Evolutionary conservation across 2,113 vertebrate genomes (phyloP), one percentile per base, ranked within the genome.

Genomic region (Erythrolamprus reginae): DNA sequence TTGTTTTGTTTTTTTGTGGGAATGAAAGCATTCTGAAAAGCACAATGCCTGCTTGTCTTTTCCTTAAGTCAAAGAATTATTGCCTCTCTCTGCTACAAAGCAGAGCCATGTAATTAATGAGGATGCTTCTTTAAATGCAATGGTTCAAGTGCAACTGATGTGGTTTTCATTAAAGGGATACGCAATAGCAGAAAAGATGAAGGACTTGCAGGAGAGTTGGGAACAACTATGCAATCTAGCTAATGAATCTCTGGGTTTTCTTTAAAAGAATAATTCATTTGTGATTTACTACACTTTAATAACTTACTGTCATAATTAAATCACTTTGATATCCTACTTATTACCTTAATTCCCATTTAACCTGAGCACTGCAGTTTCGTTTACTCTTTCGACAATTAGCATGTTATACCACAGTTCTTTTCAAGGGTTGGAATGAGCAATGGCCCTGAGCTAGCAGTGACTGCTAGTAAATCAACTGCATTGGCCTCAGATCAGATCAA

Each of bases 221-320:
- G 53, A 88, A 47, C 94, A 65, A 45, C 7, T 10, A 15, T 61
- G 58, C 94, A 89, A 89, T 52, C 95, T 92, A 96, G 42, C 85
- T 94, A 56, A 91, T 95, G 93, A 95, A 94, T 92, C 56, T 87
- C 56, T 95, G 53, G 52, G 88, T 77, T 82, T 50, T 65, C 26
- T 88, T 70, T 5, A 86, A 53, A 82, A 87, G 21, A 58, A 88
- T 88, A 82, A 87, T 82, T 82, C 55, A 86, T 87, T 87, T 91
- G 17, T 91, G 52, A 91, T 91, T 91, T 91, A 87, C 45, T 83
- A 86, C 33, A 84, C 93, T 93, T 91, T 96, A 96, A 94, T 1
- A 94, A 91, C 83, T 93, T 93, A 92, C 48, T 95, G 70, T 52
- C 92, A 24, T 45, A 94, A 92, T 94, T 91, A 96, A 89, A 94